phyloP scores from a whole-genome alignment of 1,140 invertebrate genomes.

The Portunus trituberculatus region DNA sequence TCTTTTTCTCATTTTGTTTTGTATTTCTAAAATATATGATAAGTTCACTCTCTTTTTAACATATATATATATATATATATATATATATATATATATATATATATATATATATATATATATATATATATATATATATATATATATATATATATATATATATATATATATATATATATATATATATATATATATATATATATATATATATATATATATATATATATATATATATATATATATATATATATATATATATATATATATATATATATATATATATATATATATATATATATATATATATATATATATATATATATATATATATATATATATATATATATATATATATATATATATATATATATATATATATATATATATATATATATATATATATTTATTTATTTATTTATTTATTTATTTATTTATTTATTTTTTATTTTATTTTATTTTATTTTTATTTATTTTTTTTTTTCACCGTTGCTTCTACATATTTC shows the following conservation, averaged over 20 bases:
- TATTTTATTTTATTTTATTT: no score
- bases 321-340: slow-evolving; percentile 57
- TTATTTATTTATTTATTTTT: not conserved
- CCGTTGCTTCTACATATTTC: not conserved
- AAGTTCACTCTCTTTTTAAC: no score
- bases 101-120: slow-evolving; percentile 58
- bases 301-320: slow-evolving; percentile 59
- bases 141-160: not conserved
- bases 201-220: slow-evolving; percentile 59
- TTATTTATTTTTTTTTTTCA: not conserved
- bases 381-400: slow-evolving; percentile 50
- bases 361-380: slow-evolving; percentile 58
- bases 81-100: slow-evolving; percentile 60
- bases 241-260: slow-evolving; percentile 44
- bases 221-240: slow-evolving; percentile 59
- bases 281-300: not conserved
- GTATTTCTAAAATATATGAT: not conserved
- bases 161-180: not conserved
- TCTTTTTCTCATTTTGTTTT: not conserved
- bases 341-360: slow-evolving; percentile 60
- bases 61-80: slow-evolving; percentile 57
- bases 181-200: slow-evolving; percentile 59
- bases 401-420: not conserved
- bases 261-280: not conserved
- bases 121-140: slow-evolving; percentile 50